phyloP scores from a whole-genome alignment of 1,140 invertebrate genomes.

The Drosophila chauvacae region DNA sequence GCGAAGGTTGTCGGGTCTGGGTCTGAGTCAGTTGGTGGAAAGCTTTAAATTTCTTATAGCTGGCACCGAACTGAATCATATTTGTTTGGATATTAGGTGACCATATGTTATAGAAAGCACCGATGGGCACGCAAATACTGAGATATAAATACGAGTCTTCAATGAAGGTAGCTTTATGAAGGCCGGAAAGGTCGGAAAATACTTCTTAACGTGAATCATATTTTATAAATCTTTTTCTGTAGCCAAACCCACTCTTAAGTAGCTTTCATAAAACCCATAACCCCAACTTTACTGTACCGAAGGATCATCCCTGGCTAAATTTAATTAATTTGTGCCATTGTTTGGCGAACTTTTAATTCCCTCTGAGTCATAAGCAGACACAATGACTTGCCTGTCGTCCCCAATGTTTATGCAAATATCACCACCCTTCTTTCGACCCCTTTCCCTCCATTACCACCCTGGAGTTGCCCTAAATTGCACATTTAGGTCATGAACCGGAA shows the following conservation, averaged over 20 bases:
- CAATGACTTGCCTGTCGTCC: constrained; percentile 20
- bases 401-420: constrained; percentile 46
- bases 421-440: constrained; percentile 4
- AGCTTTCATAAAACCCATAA: not conserved
- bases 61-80: constrained; percentile 26
- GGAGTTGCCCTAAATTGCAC: constrained; percentile 41
- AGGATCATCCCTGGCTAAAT: constrained; percentile 1
- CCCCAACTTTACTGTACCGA: not conserved
- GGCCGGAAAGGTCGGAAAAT: constrained; percentile 2
- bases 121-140: constrained; percentile 29
- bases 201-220: constrained; percentile 4
- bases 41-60: constrained; percentile 39
- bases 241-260: too few species aligned
- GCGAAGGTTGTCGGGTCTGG: constrained; percentile 8
- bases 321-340: constrained; percentile 20
- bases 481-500: constrained; percentile 77
- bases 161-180: constrained; percentile 7
- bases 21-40: constrained; percentile 41
- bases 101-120: constrained; percentile 16
- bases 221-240: not conserved
- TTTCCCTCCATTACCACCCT: not conserved
- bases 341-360: constrained; percentile 20
- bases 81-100: constrained; percentile 30
- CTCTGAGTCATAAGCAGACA: constrained; percentile 16
- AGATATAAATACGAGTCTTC: constrained; percentile 4